Conservation (phyloP, 2,797 vertebrate genomes). For the Novumbra hubbsi region DNA sequence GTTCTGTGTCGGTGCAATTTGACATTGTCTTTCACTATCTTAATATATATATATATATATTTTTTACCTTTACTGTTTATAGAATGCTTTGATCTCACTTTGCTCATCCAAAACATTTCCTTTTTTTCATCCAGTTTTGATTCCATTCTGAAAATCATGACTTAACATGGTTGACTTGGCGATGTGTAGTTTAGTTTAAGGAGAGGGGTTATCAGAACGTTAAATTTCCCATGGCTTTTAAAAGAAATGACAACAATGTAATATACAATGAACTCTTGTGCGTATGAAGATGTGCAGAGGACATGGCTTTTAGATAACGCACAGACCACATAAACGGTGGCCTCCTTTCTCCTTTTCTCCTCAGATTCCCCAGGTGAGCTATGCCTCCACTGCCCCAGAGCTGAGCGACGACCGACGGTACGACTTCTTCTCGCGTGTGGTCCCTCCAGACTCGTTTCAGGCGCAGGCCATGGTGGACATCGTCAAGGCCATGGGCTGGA, state of each 20-base stretch:
- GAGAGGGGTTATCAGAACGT: not conserved
- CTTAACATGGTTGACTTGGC: not conserved
- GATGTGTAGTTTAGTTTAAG: not conserved
- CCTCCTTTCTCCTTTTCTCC: too few relatives aligned
- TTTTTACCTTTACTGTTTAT: too few relatives aligned
- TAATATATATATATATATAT: too few relatives aligned
- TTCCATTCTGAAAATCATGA: too few relatives aligned
- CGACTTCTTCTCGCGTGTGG: constrained; percentile 94
- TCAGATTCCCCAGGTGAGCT: constrained; percentile 94
- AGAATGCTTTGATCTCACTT: too few relatives aligned
- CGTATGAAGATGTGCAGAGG: not conserved
- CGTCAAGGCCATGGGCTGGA: constrained; percentile 91
- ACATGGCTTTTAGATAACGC: not conserved
- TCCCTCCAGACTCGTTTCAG: constrained; percentile 92
- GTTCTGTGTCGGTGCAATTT: too few relatives aligned
- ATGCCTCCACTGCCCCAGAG: constrained; percentile 91
- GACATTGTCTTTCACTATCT: too few relatives aligned
- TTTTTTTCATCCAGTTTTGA: too few relatives aligned
- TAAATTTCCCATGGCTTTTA: not conserved
- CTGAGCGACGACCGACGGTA: constrained; percentile 91
- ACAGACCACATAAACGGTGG: not conserved
- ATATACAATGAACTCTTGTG: not conserved
- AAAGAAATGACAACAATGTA: not conserved
- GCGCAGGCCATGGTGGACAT: constrained; percentile 96
- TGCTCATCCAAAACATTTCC: too few relatives aligned